Evolutionary conservation across 2,113 vertebrate species (phyloP), one percentile per base, ranked within the genome.

Genomic region (Erythrolamprus reginae): DNA sequence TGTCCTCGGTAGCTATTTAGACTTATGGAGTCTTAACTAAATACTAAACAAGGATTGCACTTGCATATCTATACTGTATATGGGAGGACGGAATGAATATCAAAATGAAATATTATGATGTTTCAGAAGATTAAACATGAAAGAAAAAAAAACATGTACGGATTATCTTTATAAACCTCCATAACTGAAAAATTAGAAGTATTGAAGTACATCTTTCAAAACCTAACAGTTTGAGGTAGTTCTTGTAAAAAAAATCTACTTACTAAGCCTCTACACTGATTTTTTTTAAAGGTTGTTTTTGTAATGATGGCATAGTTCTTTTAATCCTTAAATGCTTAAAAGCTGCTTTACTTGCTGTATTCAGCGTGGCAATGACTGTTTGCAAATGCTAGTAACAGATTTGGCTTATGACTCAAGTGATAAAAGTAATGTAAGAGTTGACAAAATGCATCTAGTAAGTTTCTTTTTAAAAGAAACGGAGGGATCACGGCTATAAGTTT

Each of bases 31-130:
- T 38, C 70, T 33, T 70, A 70, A 33, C n/a, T 77, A 38, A 77
- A 42, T 9, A 77, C 33, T 38, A 21, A 42, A 77, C 70, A 42
- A 42, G 17, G 70, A 21, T 42, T 77, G 70, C 33, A 77, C 38
- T 77, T 21, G 7, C 42, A 33, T 77, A 19, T 77, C 65, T 38
- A 77, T 45, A n/a, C 51, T 56, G 21, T 56, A 87, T 48, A 55
- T 45, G 48, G 52, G 51, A 24, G 26, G 10, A 23, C 0, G 24
- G 88, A 92, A 90, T 5, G 12, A 0, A 0, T 90, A 33, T 88
- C 38, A 48, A 88, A 89, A 95, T 91, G 87, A 90, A 95, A 93
- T 93, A 88, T 70, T 93, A 94, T 92, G 87, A 88, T 93, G 91
- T 84, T 90, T 95, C 77, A 83, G 88, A 92, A 89, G 92, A 93